Evolutionary conservation across 2,888 invertebrate species (phyloP), one percentile per base, ranked within the genome.

Genomic region (Nemapogon koenigi): DNA sequence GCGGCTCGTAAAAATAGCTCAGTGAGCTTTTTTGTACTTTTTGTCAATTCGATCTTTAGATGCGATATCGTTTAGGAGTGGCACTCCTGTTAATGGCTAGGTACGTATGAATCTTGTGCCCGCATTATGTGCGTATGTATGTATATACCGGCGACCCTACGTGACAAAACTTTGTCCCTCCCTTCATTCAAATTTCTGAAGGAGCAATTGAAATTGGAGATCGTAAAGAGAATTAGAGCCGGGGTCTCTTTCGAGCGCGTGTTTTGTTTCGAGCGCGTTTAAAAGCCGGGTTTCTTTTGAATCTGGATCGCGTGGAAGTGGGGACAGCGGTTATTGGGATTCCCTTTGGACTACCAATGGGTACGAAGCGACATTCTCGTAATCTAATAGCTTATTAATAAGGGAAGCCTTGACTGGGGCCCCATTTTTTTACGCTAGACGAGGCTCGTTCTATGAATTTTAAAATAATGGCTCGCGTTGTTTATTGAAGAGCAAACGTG

Each of bases 151-250:
- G 50, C 62, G 71, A 63, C 73, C 75, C 73, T 73, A 76, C 75
- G 76, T 75, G 78, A 73, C 75, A 76, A 73, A 71, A 73, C 68
- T 72, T 68, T 66, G 70, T 73, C 75, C 78, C 78, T 75, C 75
- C 76, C 78, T 59, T 69, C 70, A 75, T 76, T 75, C 75, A 78
- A 75, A 78, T 72, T 63, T 76, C 71, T 78, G 73, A 76, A 78
- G 78, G 70, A 78, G 78, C 76, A 76, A 78, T 78, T 78, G 78
- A 78, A 78, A 78, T 76, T 66, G 75, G 78, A 78, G 76, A 76
- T 75, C 73, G 70, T 71, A 73, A 73, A 76, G 75, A 75, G 78
- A 78, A 78, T 78, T 76, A 76, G 73, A 72, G 61, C 75, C 62
- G 35, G 75, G 73, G 71, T 62, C 72, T 65, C 71, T 73, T 73